Evolutionary conservation across 2,888 invertebrate genomes (phyloP).

Genomic region (Pandemis heparana): DNA sequence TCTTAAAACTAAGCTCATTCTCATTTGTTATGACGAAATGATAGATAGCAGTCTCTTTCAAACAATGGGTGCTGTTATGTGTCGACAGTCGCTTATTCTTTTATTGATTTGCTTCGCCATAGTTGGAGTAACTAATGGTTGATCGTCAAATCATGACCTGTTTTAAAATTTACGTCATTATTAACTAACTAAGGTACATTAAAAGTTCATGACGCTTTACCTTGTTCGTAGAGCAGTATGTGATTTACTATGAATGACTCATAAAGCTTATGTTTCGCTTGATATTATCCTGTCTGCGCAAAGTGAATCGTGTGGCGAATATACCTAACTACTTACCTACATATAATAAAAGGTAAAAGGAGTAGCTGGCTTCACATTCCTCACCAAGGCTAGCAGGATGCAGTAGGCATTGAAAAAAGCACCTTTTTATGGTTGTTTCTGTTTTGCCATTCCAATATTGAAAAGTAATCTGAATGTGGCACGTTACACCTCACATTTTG

Average conservation of each 20-base stretch:
- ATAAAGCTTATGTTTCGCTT: slow-evolving; percentile 14
- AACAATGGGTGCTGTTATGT: slow-evolving; percentile 27
- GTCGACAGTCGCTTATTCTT: slow-evolving; percentile 6
- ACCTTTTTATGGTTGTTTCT: slow-evolving; percentile 10
- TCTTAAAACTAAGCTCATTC: slow-evolving; percentile 13
- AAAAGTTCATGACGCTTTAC: slow-evolving; percentile 19
- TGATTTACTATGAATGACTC: slow-evolving; percentile 17
- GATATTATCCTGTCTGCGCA: slow-evolving; percentile 22
- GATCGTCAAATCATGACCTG: slow-evolving; percentile 18
- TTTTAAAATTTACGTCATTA: slow-evolving; percentile 24
- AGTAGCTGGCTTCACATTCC: slow-evolving; percentile 22
- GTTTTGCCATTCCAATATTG: slow-evolving; percentile 29
- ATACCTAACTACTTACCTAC: neutral
- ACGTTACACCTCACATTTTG: slow-evolving; percentile 15
- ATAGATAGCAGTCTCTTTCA: slow-evolving; percentile 23
- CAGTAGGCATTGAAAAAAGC: slow-evolving; percentile 11
- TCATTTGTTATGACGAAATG: slow-evolving; percentile 23
- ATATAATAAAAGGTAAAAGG: slow-evolving; percentile 28
- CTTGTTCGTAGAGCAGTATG: slow-evolving; percentile 2
- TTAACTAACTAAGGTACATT: slow-evolving; percentile 18
- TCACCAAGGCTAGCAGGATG: slow-evolving; percentile 29
- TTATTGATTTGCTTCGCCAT: slow-evolving; percentile 11
- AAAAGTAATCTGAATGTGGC: slow-evolving; percentile 22
- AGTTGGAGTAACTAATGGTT: slow-evolving; percentile 12
- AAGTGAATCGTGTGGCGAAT: slow-evolving; percentile 4